These are phyloP conservation scores for Cyrtonyx montezumae DNA, from an alignment of 2,113 vertebrate genomes.

Conservation along the genomic window DNA sequence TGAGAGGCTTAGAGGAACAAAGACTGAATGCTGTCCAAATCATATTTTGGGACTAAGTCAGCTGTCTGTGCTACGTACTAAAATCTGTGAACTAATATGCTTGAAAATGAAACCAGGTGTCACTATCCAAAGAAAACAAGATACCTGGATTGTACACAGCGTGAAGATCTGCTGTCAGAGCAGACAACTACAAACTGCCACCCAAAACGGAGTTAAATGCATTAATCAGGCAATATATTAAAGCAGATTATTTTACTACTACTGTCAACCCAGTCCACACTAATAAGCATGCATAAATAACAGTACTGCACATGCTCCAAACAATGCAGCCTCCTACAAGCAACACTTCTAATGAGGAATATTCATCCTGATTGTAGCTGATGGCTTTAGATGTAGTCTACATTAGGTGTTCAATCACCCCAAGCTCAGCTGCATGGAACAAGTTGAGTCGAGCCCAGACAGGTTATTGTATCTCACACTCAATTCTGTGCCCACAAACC, in stretches of 20 bases:
- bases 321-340: background rate
- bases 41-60: background rate
- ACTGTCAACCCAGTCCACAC: background rate
- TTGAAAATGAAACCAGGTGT: slow-evolving; percentile 19
- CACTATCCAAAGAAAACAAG: background rate
- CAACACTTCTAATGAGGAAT: background rate
- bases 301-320: background rate
- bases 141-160: rapidly evolving
- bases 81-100: background rate
- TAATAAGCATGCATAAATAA: background rate
- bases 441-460: background rate
- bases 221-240: background rate
- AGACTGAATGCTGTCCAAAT: background rate
- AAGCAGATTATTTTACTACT: background rate
- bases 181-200: background rate
- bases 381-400: background rate
- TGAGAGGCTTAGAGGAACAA: background rate
- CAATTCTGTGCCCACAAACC: background rate
- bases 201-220: background rate
- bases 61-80: background rate
- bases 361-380: background rate
- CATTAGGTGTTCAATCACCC: background rate
- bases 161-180: background rate
- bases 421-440: background rate
- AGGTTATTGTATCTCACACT: background rate